A percentile compares a stretch with the other conserved stretches of the same genome.
phyloP scores from a whole-genome alignment of 1,140 invertebrate genomes.

The Teleogryllus occipitalis region DNA sequence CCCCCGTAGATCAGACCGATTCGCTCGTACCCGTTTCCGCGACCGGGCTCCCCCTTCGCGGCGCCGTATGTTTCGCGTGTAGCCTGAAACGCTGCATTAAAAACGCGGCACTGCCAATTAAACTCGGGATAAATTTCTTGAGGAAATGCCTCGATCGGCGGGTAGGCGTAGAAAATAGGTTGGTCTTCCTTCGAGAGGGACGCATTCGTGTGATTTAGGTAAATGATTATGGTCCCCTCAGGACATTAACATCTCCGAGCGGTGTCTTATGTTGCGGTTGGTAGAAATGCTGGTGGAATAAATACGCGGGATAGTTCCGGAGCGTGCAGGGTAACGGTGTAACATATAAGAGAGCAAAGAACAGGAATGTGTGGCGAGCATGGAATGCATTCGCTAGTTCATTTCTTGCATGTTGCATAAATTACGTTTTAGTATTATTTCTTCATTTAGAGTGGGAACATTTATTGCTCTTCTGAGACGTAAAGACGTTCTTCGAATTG shows the following conservation, averaged over 20 bases:
- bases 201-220: neutral
- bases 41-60: neutral
- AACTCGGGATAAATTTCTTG: neutral
- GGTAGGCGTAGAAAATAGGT: conserved; percentile 3
- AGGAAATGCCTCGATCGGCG: neutral
- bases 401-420: no score
- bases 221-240: neutral
- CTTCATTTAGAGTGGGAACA: no score
- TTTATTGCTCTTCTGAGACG: no score
- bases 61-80: neutral
- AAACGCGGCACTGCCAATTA: neutral
- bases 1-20: neutral
- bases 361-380: no score
- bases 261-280: neutral
- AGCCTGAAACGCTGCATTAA: neutral
- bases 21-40: neutral
- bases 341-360: no score
- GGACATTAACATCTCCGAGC: neutral
- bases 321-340: neutral
- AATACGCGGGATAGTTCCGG: neutral
- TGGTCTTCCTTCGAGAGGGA: neutral
- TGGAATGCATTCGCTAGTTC: no score
- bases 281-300: neutral
- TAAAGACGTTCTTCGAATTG: no score
- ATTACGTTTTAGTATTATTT: no score